Evolutionary conservation across 2,797 vertebrate genomes (phyloP).

Genomic region (Myoxocephalus aenaeus): DNA sequence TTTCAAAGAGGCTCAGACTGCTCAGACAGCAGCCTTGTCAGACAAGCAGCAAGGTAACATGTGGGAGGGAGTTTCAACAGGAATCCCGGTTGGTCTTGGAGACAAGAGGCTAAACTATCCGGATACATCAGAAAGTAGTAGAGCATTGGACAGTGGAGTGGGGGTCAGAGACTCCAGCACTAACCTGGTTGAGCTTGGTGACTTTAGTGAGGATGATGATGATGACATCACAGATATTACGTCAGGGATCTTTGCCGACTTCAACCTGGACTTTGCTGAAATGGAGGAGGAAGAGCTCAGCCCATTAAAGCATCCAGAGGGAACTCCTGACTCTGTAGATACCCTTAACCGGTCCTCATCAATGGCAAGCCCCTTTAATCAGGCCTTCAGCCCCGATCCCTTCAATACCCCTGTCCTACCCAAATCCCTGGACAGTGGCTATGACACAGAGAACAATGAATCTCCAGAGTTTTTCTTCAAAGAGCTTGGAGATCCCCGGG

Average conservation of each 20-base stretch:
- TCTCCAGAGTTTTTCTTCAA: conserved; percentile 94
- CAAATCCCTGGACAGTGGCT: conserved; percentile 95
- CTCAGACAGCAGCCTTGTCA: conserved; percentile 45
- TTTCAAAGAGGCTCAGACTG: conserved; percentile 59
- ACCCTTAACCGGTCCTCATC: conserved; percentile 87
- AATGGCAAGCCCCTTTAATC: conserved; percentile 82
- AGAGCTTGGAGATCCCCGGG: conserved; percentile 81
- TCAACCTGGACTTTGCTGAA: conserved; percentile 84
- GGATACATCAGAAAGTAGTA: conserved; percentile 71
- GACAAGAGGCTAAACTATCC: conserved; percentile 75
- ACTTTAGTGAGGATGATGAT: conserved; percentile 88
- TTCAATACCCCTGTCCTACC: conserved; percentile 84
- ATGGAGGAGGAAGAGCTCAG: conserved; percentile 81
- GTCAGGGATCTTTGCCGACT: conserved; percentile 86
- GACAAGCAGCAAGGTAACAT: conserved; percentile 63
- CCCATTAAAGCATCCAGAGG: conserved; percentile 84
- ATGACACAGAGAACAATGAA: conserved; percentile 97
- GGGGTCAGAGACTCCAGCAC: conserved; percentile 74
- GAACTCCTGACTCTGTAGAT: conserved; percentile 84
- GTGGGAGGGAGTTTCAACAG: conserved; percentile 64
- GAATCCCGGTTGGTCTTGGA: conserved; percentile 50
- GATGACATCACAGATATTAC: conserved; percentile 87
- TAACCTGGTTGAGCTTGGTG: conserved; percentile 80
- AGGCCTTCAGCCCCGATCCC: conserved; percentile 81
- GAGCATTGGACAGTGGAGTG: conserved; percentile 39